Base-by-base conservation (phyloP, 2,888 invertebrate species). In the Gasteruption jaculator region DNA sequence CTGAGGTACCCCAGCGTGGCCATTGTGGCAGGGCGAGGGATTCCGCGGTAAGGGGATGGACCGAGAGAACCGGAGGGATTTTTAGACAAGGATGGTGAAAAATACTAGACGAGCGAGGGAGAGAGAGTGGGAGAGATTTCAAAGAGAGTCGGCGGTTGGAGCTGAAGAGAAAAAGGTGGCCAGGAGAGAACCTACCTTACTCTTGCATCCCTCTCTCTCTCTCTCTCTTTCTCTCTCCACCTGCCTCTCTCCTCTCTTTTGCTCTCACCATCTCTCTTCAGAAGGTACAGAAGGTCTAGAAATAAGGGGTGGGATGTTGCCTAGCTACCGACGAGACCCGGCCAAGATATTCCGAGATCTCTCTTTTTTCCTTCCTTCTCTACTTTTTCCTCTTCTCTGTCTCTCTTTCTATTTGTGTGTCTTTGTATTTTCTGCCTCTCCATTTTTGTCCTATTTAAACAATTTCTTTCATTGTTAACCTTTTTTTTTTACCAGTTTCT, bases 261-360 rank as follows among this genome's bases (percentile, higher is more conserved):
- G 15, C 31, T 31, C 19, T 22, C 11, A 16, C 4, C 32, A 32
- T n/a, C n/a, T n/a, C n/a, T n/a, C n/a, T n/a, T n/a, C n/a, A n/a
- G n/a, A n/a, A n/a, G n/a, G n/a, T n/a, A n/a, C n/a, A n/a, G n/a
- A n/a, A n/a, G n/a, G n/a, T n/a, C n/a, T n/a, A n/a, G n/a, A n/a
- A n/a, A n/a, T n/a, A n/a, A n/a, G n/a, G n/a, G 48, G 53, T 50
- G 61, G 66, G 70, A n/a, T n/a, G n/a, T 70, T 70, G 70, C 70
- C 70, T 67, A 68, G 69, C 68, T 70, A 69, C 70, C 64, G 60
- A 54, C 61, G 68, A 66, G 68, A 68, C 70, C 70, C 69, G 69
- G 69, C 68, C 68, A 69, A 68, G 69, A 68, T 68, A 64, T 63
- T 64, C 58, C 48, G 61, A 63, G 63, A 64, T 62, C 59, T 64